Evolutionary conservation across 2,888 invertebrate species (phyloP).

Genomic region (Dicycla oo): DNA sequence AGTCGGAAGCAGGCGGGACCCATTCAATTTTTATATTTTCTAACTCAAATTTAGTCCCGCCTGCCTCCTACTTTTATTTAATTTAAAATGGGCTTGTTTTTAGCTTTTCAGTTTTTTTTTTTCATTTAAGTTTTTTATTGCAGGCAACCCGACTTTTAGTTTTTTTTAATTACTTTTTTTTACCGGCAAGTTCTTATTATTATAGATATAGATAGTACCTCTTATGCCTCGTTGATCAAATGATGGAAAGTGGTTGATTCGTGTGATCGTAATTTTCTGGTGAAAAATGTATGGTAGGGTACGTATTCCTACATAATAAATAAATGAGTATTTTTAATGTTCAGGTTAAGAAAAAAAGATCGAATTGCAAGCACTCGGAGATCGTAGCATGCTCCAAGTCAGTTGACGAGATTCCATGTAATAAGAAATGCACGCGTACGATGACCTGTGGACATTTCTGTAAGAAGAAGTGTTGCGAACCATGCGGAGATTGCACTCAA

Average conservation of each 20-base stretch:
- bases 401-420: slow-evolving; percentile 81
- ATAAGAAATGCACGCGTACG: slow-evolving; percentile 83
- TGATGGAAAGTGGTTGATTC: not conserved
- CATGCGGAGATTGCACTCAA: slow-evolving; percentile 85
- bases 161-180: too few species aligned
- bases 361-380: slow-evolving; percentile 85
- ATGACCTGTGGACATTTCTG: slow-evolving; percentile 89
- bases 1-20: too few species aligned
- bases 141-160: too few species aligned
- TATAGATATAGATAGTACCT: not conserved
- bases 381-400: slow-evolving; percentile 81
- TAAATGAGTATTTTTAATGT: slow-evolving; percentile 4
- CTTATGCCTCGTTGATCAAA: not conserved
- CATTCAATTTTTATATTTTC: too few species aligned
- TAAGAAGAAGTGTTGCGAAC: slow-evolving; percentile 83
- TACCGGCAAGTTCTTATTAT: not conserved
- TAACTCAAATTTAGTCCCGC: too few species aligned
- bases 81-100: too few species aligned
- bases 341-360: slow-evolving; percentile 83
- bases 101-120: too few species aligned
- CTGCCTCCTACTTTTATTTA: too few species aligned
- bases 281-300: not conserved
- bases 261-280: not conserved
- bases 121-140: too few species aligned
- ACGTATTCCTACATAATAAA: not conserved